Percentiles rank a stretch among this genome's conserved stretches.
These are phyloP conservation scores for Drosophila busckii DNA, from an alignment of 1,140 invertebrate genomes.

Conservation along the genomic window DNA sequence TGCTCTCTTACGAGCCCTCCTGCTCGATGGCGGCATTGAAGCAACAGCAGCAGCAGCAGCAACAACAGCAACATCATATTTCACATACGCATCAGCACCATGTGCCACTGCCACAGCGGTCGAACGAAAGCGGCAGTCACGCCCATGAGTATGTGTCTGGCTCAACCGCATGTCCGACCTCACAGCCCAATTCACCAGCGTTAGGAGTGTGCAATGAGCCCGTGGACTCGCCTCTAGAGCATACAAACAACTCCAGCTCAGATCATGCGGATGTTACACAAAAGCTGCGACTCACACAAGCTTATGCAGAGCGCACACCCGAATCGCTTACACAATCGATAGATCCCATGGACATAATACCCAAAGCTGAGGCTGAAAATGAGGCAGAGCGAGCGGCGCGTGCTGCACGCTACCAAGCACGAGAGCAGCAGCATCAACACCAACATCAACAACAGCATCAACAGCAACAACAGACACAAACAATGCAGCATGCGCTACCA, in stretches of 20 bases:
- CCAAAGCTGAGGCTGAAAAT: slow-evolving; percentile 62
- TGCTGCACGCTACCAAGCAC: slow-evolving; percentile 45
- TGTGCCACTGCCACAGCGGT: slow-evolving; percentile 60
- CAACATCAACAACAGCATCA: slow-evolving; percentile 43
- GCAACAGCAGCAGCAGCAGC: slow-evolving; percentile 44
- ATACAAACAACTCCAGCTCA: slow-evolving; percentile 51
- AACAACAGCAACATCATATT: slow-evolving; percentile 23
- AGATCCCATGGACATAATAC: slow-evolving; percentile 71
- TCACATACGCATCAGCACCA: slow-evolving; percentile 36
- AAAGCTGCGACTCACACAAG: slow-evolving; percentile 49
- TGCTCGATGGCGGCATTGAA: slow-evolving; percentile 56
- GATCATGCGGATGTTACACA: slow-evolving; percentile 47
- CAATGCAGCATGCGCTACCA: slow-evolving; percentile 47
- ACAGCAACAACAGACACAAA: slow-evolving; percentile 40
- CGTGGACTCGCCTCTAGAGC: slow-evolving; percentile 54
- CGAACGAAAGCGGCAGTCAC: slow-evolving; percentile 59
- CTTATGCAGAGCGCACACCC: slow-evolving; percentile 50
- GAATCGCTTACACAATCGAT: slow-evolving; percentile 66
- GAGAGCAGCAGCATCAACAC: slow-evolving; percentile 52
- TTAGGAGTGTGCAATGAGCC: slow-evolving; percentile 45
- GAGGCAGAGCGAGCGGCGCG: slow-evolving; percentile 50
- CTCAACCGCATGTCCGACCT: slow-evolving; percentile 13
- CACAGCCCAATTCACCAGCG: slow-evolving; percentile 53
- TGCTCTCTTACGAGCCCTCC: slow-evolving; percentile 66
- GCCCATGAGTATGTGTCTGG: slow-evolving; percentile 44